Percentiles rank a stretch among this genome's conserved stretches.
Evolutionary conservation across 1,140 invertebrate species (phyloP).

Genomic region (Habropoda laboriosa): DNA sequence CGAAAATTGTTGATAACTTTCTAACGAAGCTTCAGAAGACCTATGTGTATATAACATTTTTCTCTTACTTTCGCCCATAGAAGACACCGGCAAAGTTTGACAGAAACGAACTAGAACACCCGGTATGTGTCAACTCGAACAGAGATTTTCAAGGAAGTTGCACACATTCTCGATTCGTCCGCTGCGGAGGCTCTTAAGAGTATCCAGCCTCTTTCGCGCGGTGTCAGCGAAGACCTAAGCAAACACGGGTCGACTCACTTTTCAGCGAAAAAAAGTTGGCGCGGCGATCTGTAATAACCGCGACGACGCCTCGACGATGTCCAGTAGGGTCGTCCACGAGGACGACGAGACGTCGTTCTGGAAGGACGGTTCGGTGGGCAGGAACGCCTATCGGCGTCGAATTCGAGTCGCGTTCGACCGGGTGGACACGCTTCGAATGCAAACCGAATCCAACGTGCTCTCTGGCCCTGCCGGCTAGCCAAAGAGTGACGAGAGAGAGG

Average conservation of each 20-base stretch:
- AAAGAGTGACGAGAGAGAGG: slow-evolving; percentile 10
- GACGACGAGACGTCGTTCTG: slow-evolving; percentile 18
- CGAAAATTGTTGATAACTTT: too few species aligned
- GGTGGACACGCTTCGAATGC: slow-evolving; percentile 60
- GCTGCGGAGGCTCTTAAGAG: too few species aligned
- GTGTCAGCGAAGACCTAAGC: slow-evolving; percentile 41
- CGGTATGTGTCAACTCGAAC: too few species aligned
- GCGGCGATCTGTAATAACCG: slow-evolving; percentile 49
- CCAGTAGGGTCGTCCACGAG: too few species aligned
- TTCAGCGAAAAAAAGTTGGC: neutral
- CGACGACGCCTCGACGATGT: neutral
- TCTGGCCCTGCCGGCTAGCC: slow-evolving; percentile 8
- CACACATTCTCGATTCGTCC: too few species aligned
- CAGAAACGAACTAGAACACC: too few species aligned
- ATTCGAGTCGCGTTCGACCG: slow-evolving; percentile 63
- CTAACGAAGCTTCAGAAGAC: too few species aligned
- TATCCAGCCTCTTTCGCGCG: neutral
- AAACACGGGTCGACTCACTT: slow-evolving; percentile 21
- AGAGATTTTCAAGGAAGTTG: too few species aligned
- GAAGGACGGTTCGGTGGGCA: slow-evolving; percentile 34
- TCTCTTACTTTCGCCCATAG: too few species aligned
- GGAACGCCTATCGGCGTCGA: slow-evolving; percentile 40
- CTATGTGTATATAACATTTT: too few species aligned
- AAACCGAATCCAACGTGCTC: slow-evolving; percentile 51
- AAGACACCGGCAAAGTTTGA: too few species aligned